Conservation (phyloP, 2,797 vertebrate genomes). For the Melanotaenia trifasciata region DNA sequence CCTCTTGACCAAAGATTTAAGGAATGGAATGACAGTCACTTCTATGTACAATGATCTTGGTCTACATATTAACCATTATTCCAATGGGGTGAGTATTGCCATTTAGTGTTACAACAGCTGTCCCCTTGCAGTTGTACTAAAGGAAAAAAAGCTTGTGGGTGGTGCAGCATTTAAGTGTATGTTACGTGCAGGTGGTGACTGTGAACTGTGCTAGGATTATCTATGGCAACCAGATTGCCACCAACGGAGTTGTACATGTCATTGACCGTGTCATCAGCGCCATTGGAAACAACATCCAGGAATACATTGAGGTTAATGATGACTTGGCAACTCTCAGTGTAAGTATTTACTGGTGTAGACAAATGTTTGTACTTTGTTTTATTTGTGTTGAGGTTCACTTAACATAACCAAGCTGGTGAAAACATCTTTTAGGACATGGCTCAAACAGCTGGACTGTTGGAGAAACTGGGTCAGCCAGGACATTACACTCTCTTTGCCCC, state of each 20-base stretch:
- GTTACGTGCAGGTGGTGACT: slow-evolving; percentile 89
- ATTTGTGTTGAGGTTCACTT: slow-evolving; percentile 8
- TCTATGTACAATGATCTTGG: slow-evolving; percentile 94
- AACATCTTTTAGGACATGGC: slow-evolving; percentile 83
- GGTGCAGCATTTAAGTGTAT: slow-evolving; percentile 5
- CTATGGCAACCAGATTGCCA: slow-evolving; percentile 95
- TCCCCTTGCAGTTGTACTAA: background rate
- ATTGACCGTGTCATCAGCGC: slow-evolving; percentile 93
- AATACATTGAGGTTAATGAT: slow-evolving; percentile 87
- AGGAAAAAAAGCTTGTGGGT: background rate
- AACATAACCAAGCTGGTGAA: slow-evolving; percentile 12
- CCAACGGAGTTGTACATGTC: slow-evolving; percentile 97
- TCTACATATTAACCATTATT: slow-evolving; percentile 93
- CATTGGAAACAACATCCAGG: slow-evolving; percentile 89
- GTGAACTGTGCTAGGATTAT: slow-evolving; percentile 97
- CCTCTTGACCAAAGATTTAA: slow-evolving; percentile 95
- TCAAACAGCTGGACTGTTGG: slow-evolving; percentile 84
- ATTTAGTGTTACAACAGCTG: background rate
- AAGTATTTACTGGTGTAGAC: slow-evolving; percentile 42
- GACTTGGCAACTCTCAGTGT: slow-evolving; percentile 91
- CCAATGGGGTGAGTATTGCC: slow-evolving; percentile 90
- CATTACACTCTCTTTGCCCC: slow-evolving; percentile 97
- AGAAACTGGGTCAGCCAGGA: slow-evolving; percentile 87
- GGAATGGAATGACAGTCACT: slow-evolving; percentile 87
- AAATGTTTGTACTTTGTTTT: slow-evolving; percentile 7